Evolutionary conservation across 2,113 vertebrate genomes (phyloP), one percentile per base, ranked within the genome.

Genomic region (Scomber colias): DNA sequence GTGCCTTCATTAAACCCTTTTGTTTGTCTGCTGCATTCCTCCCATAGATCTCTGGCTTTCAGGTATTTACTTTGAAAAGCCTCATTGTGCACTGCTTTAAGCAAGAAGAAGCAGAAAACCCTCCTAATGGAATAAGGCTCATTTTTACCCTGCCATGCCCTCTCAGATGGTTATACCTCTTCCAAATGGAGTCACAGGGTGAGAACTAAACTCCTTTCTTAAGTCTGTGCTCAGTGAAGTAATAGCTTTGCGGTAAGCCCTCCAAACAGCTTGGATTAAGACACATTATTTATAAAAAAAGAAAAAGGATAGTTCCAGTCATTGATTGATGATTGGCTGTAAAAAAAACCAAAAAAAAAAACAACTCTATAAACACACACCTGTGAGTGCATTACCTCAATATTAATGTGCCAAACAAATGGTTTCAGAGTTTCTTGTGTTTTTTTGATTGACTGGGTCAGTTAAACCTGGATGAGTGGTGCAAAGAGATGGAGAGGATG

Each of bases 1-100:
- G 40, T 30, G 12, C 30, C 51, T 15, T 55, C 63, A 49, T 65
- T 10, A 53, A 49, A 53, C 56, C 8, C 31, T 24, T 46, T 40
- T 15, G 16, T 50, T 59, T 40, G 46, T 49, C 3, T 3, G 49
- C 24, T 19, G 7, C 49, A 19, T 65, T 82, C 65, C 76, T 74
- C 45, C 46, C 5, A 57, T 46, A 44, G 24, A 73, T 81, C 46
- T 66, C 51, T 46, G 24, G n/a, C 13, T 67, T 70, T 63, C 31
- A 62, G 62, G 60, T 81, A 51, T 80, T 68, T 67, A 57, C 69
- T 71, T 78, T 70, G 45, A 83, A 84, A 74, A 88, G 24, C 65
- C 2, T 27, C 35, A 30, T 79, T 86, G 75, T 85, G 56, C 44
- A 2, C 24, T 17, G 11, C 62, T 72, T 86, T 54, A 30, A 27